phyloP scores from a whole-genome alignment of 2,888 invertebrate species.

The Drosophila anomalata region DNA sequence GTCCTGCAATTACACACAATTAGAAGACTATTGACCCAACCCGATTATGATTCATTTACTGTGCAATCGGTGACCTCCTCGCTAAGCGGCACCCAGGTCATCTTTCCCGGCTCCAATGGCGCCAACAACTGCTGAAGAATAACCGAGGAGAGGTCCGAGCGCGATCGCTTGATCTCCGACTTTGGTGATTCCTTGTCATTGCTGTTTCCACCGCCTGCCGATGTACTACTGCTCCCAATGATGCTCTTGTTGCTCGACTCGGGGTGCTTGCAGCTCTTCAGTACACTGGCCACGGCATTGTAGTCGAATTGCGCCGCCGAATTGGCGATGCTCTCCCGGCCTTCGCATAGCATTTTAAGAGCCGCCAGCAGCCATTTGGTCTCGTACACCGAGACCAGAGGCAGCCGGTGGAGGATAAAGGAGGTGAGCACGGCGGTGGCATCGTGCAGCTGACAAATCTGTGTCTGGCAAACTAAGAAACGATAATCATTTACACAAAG shows the following conservation, averaged over 20 bases:
- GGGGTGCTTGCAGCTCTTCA: constrained; percentile 90
- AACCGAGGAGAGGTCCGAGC: constrained; percentile 89
- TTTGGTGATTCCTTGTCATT: constrained; percentile 87
- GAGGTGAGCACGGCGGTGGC: constrained; percentile 89
- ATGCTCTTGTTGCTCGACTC: constrained; percentile 84
- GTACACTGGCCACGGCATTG: constrained; percentile 89
- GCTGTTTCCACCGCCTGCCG: constrained; percentile 26
- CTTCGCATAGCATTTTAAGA: constrained; percentile 89
- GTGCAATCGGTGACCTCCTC: constrained; percentile 84
- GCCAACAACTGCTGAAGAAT: constrained; percentile 90
- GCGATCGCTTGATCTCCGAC: constrained; percentile 85
- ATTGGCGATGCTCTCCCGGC: constrained; percentile 68
- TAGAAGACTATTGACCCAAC: not conserved
- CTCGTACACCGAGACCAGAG: constrained; percentile 83
- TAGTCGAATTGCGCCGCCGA: constrained; percentile 87
- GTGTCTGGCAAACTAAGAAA: constrained; percentile 87
- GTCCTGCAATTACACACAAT: constrained; percentile 85
- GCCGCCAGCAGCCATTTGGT: constrained; percentile 88
- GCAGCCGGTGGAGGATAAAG: constrained; percentile 85
- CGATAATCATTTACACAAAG: constrained; percentile 79
- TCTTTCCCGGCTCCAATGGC: constrained; percentile 86
- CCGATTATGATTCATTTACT: constrained; percentile 56
- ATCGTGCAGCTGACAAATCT: constrained; percentile 88
- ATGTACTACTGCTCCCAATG: constrained; percentile 78
- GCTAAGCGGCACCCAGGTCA: constrained; percentile 84